Evolutionary conservation across 2,797 vertebrate genomes (phyloP), one percentile per base, ranked within the genome.

Genomic region (Adelosebastes latens): DNA sequence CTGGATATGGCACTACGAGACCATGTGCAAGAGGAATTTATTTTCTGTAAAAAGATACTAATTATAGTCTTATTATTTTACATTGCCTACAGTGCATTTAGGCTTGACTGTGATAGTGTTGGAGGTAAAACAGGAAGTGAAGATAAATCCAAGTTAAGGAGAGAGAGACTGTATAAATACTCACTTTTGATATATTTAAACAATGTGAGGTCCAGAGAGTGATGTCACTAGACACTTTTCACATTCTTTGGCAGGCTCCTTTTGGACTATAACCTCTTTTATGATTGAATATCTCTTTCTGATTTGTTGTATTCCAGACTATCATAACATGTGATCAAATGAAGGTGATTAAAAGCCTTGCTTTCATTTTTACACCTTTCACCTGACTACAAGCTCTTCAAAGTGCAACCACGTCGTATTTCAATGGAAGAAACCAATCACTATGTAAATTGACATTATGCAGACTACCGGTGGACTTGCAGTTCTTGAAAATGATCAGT

Each of bases 211-310:
- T 81, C 68, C 73, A 78, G 71, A 68, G 32, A 61, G 62, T 86
- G 79, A 89, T 76, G 85, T 87, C 85, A 84, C 13, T 14, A 18
- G 81, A 79, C 77, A 84, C 71, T 55, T 66, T 79, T 83, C 59
- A 76, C 70, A 60, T 69, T 74, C 31, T 75, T 69, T 87, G 79
- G 58, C 80, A 81, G 25, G 9, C 24, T 82, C 34, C 39, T 64
- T 62, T 60, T 77, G 60, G 65, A 81, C 69, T 42, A 8, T 49
- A 72, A 58, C 64, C 29, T 73, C 14, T 56, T 67, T 52, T 58
- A 65, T 73, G 79, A 84, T 83, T 81, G 58, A 78, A 77, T 84
- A 59, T 79, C 65, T 39, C 62, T 75, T 75, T 87, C 56, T 77
- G 27, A 73, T 46, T 59, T 71, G 75, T 55, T 77, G 25, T 74